phyloP scores from a whole-genome alignment of 2,113 vertebrate genomes.

The Eptesicus fuscus region DNA sequence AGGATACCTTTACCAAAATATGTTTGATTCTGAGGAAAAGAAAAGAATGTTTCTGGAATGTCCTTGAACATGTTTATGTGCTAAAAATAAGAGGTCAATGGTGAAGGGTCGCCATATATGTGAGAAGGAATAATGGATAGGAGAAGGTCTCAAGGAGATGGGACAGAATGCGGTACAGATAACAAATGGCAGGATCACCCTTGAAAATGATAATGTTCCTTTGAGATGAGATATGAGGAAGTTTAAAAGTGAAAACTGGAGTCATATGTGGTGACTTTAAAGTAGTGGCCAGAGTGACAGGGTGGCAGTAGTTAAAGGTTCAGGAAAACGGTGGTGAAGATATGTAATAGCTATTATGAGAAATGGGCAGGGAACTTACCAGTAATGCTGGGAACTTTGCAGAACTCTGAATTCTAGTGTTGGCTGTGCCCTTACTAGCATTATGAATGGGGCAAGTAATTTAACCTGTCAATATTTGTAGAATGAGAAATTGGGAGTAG shows the following conservation, averaged over 20 bases:
- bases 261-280: background rate
- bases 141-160: background rate
- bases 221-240: background rate
- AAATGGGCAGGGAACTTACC: background rate
- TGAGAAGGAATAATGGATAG: background rate
- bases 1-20: background rate
- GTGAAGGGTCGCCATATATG: background rate
- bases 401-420: background rate
- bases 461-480: background rate
- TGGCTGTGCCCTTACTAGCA: background rate
- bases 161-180: background rate
- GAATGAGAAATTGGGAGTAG: background rate
- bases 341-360: background rate
- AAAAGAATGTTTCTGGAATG: constrained; percentile 17
- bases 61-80: background rate
- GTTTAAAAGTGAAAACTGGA: background rate
- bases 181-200: background rate
- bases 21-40: background rate
- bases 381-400: background rate
- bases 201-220: background rate
- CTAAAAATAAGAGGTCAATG: background rate
- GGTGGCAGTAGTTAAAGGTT: background rate
- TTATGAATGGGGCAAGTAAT: background rate
- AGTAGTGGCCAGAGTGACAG: background rate
- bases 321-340: background rate